phyloP scores from a whole-genome alignment of 2,113 vertebrate genomes.

The Chionomys nivalis region DNA sequence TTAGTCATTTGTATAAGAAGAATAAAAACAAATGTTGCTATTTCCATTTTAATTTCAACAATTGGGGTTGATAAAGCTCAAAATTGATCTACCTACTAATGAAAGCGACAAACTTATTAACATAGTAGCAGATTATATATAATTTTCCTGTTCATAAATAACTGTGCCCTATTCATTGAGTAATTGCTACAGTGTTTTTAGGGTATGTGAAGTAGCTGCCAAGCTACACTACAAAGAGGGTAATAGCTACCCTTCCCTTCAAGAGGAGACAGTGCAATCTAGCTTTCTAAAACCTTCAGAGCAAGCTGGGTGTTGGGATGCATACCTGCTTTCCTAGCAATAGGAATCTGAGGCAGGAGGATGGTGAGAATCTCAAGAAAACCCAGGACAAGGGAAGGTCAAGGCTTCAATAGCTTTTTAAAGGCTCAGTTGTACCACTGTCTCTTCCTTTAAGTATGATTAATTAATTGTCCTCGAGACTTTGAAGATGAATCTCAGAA shows the following conservation, averaged over 20 bases:
- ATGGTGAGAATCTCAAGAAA: neutral
- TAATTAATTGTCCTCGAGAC: neutral
- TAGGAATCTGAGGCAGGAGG: neutral
- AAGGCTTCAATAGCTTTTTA: neutral
- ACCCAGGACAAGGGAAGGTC: accelerated
- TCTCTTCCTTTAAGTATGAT: neutral
- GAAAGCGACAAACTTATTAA: slow-evolving; percentile 57
- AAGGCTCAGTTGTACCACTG: slow-evolving; percentile 36
- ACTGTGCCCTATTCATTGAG: slow-evolving; percentile 54
- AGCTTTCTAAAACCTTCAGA: neutral
- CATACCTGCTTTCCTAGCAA: neutral
- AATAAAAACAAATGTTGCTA: slow-evolving; percentile 71
- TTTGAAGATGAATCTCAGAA: slow-evolving; percentile 8
- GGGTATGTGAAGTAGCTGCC: slow-evolving; percentile 10
- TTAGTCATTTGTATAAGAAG: slow-evolving; percentile 68
- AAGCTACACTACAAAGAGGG: neutral
- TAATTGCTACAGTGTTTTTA: slow-evolving; percentile 46
- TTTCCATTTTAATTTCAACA: slow-evolving; percentile 74
- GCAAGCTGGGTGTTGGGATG: neutral
- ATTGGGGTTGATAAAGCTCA: slow-evolving; percentile 58
- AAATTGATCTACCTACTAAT: slow-evolving; percentile 59
- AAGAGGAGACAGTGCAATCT: neutral
- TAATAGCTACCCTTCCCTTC: neutral
- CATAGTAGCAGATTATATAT: slow-evolving; percentile 63
- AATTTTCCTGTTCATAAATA: slow-evolving; percentile 69